phyloP scores from a whole-genome alignment of 1,140 invertebrate genomes.

The Calephelis virginiensis region DNA sequence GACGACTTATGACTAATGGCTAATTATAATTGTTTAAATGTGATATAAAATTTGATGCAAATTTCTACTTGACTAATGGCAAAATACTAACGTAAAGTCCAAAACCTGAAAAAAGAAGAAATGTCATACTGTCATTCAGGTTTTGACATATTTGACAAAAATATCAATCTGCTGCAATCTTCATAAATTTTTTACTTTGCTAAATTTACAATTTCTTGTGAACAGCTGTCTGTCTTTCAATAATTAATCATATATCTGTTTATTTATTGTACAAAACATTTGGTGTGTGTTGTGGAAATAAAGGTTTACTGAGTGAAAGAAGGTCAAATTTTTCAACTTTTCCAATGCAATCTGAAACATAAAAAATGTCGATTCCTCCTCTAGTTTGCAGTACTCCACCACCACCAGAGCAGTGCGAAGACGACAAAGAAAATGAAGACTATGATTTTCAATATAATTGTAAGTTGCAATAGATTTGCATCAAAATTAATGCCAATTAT shows the following conservation, averaged over 20 bases:
- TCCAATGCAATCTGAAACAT: slow-evolving; percentile 13
- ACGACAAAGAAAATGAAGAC: slow-evolving; percentile 70
- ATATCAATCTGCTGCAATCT: not conserved
- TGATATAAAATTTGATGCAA: too few species aligned
- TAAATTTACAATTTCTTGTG: slow-evolving; percentile 35
- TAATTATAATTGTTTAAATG: too few species aligned
- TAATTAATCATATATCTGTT: slow-evolving; percentile 14
- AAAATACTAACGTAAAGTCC: too few species aligned
- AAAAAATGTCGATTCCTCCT: slow-evolving; percentile 73
- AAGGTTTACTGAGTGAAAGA: not conserved
- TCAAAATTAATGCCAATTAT: slow-evolving; percentile 11
- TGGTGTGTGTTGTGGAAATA: not conserved
- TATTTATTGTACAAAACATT: slow-evolving; percentile 18
- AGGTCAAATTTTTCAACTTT: slow-evolving; percentile 7
- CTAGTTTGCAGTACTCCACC: slow-evolving; percentile 76
- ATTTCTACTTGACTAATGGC: too few species aligned
- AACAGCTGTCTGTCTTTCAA: slow-evolving; percentile 34
- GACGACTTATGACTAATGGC: too few species aligned
- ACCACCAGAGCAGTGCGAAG: slow-evolving; percentile 73
- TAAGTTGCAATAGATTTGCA: slow-evolving; percentile 43
- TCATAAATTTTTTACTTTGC: slow-evolving; percentile 6
- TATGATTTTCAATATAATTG: slow-evolving; percentile 69
- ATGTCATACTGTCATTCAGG: not conserved
- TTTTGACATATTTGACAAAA: slow-evolving; percentile 10
- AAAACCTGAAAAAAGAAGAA: too few species aligned